These are phyloP conservation scores for Glossophaga mutica DNA, from an alignment of 2,797 vertebrate species.

Conservation along the genomic window DNA sequence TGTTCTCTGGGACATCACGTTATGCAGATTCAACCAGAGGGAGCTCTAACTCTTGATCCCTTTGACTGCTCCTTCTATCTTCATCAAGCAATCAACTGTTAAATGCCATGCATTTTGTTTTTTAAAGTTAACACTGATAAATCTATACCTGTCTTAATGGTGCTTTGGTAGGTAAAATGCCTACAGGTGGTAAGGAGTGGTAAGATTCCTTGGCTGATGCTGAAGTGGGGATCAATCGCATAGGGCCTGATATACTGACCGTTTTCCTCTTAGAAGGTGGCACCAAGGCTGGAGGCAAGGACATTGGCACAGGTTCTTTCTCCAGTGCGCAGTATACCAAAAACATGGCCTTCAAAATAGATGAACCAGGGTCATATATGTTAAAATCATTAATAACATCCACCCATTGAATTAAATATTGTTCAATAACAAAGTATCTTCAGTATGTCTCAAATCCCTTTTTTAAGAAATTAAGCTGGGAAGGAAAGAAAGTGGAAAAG, in stretches of 20 bases:
- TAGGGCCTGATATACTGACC: constrained; percentile 83
- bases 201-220: constrained; percentile 89
- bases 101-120: constrained; percentile 55
- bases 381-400: constrained; percentile 32
- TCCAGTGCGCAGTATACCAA: constrained; percentile 98
- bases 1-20: neutral
- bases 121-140: neutral
- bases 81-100: constrained; percentile 45
- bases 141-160: constrained; percentile 84
- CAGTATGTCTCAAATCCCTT: constrained; percentile 9
- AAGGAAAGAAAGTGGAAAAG: neutral
- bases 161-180: constrained; percentile 89
- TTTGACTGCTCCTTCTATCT: constrained; percentile 8
- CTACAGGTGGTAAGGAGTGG: constrained; percentile 86
- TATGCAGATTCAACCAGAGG: neutral
- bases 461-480: constrained; percentile 5
- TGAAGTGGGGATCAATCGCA: constrained; percentile 88
- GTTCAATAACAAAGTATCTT: constrained; percentile 32
- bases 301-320: constrained; percentile 96
- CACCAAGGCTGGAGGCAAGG: constrained; percentile 92
- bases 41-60: neutral
- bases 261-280: constrained; percentile 97
- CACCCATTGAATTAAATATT: neutral
- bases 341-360: constrained; percentile 93
- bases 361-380: constrained; percentile 43